Base-by-base conservation (phyloP, 2,888 invertebrate species). In the Malthinus flaveolus region DNA sequence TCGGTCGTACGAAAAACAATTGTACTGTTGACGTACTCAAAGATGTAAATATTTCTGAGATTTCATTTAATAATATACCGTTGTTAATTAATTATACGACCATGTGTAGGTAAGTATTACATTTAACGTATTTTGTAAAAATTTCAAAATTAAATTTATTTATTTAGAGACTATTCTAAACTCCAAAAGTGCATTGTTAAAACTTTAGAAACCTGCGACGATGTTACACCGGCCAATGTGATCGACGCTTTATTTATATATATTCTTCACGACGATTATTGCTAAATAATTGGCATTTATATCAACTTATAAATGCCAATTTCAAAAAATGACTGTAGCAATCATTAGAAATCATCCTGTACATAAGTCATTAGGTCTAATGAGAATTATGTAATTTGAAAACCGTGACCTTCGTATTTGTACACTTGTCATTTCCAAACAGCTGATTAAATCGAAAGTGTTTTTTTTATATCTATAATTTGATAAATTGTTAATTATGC, bases 141-240 rank as follows among this genome's bases (percentile, higher is more conserved):
- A 5, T 36, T 12, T 9, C 10, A 12, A 12, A 36, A 13, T 13
- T 15, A 6, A n/a, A 6, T 9, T 42, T 31, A 9, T 58, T 56
- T 67, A 73, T 83, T 75, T 72, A 84, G 81, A 3, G 85, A 86
- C 60, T 82, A 84, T 66, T 80, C 80, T 34, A 79, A 78, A 42
- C 67, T 89, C 12, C 80, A 85, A 52, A 47, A 67, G 0, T 90
- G 90, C 69, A 73, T 86, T 0, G 87, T 88, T 32, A 75, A 67
- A 1, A 83, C 83, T 7, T 70, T 90, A 52, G 89, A 89, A 70
- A 80, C 79, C 4, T 93, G 93, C 70, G 72, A 77, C 0, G 87
- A 90, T 45, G 88, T 89, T 5, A 92, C 92, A 0, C 90, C 92
- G 0, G 87, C 86, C 32, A 93, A 93, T 77, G 87, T 93, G 69